Conservation (phyloP, 1,140 invertebrate genomes). For the Caenorhabditis latens region DNA sequence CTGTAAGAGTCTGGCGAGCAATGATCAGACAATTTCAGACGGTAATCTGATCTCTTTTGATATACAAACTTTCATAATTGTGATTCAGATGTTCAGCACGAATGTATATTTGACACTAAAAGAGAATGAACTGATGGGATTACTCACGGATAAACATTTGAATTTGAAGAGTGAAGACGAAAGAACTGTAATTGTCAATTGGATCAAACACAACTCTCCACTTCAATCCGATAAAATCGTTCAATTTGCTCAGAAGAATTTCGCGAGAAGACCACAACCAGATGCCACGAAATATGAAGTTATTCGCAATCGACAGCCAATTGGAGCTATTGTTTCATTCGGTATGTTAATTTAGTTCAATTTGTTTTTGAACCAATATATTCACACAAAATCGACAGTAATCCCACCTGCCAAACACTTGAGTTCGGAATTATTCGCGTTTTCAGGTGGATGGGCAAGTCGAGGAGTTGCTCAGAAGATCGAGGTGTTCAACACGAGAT, state of each 20-base stretch:
- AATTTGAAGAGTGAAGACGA: conserved; percentile 34
- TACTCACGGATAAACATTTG: conserved; percentile 42
- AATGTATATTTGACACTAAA: conserved; percentile 40
- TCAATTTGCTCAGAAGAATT: conserved; percentile 22
- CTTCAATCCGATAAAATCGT: conserved; percentile 20
- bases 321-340: neutral
- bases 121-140: conserved; percentile 39
- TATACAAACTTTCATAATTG: neutral
- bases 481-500: conserved; percentile 45
- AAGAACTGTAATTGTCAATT: conserved; percentile 1
- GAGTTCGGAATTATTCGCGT: neutral
- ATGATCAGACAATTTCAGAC: conserved; percentile 43
- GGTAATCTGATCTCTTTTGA: neutral
- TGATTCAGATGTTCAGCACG: neutral
- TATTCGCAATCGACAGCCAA: conserved; percentile 25
- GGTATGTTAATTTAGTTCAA: neutral
- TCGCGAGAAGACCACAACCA: conserved; percentile 13
- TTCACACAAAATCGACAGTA: no score
- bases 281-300: conserved; percentile 31
- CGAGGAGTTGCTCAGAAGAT: conserved; percentile 37
- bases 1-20: conserved; percentile 17
- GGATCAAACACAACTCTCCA: conserved; percentile 31
- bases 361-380: no score
- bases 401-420: neutral
- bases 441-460: conserved; percentile 52